These are phyloP conservation scores for Donacobius atricapilla DNA, from an alignment of 2,113 vertebrate species.

Conservation along the genomic window DNA sequence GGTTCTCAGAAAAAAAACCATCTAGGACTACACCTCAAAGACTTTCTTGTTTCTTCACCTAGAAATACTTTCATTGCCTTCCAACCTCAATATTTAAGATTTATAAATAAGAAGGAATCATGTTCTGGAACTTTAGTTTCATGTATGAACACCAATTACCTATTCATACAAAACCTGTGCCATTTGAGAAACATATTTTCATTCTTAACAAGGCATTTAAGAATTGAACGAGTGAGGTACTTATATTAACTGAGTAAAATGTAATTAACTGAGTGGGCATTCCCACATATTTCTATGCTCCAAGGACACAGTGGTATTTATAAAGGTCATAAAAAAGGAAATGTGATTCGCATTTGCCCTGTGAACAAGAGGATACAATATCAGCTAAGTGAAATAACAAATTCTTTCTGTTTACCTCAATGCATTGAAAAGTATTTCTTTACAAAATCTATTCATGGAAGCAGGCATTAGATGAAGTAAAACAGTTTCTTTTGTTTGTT, in stretches of 20 bases:
- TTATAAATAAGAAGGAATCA: background rate
- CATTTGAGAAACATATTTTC: background rate
- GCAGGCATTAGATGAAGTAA: background rate
- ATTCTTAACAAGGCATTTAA: background rate
- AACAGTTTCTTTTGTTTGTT: background rate
- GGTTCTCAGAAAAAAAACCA: background rate
- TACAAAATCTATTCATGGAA: background rate
- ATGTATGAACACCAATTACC: background rate
- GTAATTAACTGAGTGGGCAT: background rate
- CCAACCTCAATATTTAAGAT: background rate
- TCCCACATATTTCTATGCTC: background rate
- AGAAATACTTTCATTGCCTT: background rate
- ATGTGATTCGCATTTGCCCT: background rate
- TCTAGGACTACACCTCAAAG: background rate
- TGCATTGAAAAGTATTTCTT: background rate
- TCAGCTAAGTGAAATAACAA: background rate
- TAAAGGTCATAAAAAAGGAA: background rate
- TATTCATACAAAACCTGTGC: background rate
- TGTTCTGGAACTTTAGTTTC: background rate
- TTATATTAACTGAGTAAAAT: background rate
- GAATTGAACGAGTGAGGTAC: background rate
- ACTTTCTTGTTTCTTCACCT: background rate
- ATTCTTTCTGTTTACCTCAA: background rate
- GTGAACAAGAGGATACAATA: background rate
- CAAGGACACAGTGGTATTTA: slow-evolving; percentile 18